A percentile compares a stretch with the other conserved stretches of the same genome.
These are phyloP conservation scores for Pseudanteris insignis DNA, from an alignment of 2,888 invertebrate genomes.

Conservation along the genomic window DNA sequence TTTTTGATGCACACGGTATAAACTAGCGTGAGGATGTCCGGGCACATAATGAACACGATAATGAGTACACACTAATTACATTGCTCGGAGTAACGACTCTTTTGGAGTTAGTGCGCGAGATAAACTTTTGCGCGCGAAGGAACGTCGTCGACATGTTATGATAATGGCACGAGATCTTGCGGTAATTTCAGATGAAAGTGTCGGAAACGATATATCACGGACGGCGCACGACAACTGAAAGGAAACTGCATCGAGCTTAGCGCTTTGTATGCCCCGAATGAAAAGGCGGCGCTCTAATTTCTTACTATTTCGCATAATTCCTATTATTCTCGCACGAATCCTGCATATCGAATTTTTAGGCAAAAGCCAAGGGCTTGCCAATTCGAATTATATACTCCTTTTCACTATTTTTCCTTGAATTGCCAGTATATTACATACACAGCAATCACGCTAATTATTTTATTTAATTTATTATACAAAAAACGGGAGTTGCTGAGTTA, in stretches of 20 bases:
- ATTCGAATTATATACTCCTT: too few relatives aligned
- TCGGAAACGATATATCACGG: conserved; percentile 35
- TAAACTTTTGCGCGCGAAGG: conserved; percentile 37
- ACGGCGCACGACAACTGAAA: conserved; percentile 21
- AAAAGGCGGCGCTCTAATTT: conserved; percentile 10
- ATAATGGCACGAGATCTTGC: conserved; percentile 38
- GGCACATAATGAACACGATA: conserved; percentile 37
- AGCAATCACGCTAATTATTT: too few relatives aligned
- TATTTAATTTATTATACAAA: too few relatives aligned
- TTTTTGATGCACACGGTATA: too few relatives aligned
- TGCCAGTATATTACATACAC: too few relatives aligned
- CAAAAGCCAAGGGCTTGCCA: too few relatives aligned
- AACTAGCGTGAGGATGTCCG: conserved; percentile 22
- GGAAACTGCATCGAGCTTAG: conserved; percentile 37
- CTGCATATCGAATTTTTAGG: too few relatives aligned
- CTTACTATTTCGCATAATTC: conserved; percentile 21
- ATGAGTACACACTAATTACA: conserved; percentile 43
- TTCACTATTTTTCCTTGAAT: too few relatives aligned
- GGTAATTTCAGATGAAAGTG: conserved; percentile 42
- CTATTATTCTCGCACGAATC: neutral
- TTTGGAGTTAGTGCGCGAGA: conserved; percentile 31
- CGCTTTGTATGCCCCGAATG: conserved; percentile 27
- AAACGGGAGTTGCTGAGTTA: too few relatives aligned
- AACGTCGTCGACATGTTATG: conserved; percentile 42
- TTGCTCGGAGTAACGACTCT: conserved; percentile 33